Evolutionary conservation across 2,797 vertebrate species (phyloP), one percentile per base, ranked within the genome.

Genomic region (Lepus townsendii): DNA sequence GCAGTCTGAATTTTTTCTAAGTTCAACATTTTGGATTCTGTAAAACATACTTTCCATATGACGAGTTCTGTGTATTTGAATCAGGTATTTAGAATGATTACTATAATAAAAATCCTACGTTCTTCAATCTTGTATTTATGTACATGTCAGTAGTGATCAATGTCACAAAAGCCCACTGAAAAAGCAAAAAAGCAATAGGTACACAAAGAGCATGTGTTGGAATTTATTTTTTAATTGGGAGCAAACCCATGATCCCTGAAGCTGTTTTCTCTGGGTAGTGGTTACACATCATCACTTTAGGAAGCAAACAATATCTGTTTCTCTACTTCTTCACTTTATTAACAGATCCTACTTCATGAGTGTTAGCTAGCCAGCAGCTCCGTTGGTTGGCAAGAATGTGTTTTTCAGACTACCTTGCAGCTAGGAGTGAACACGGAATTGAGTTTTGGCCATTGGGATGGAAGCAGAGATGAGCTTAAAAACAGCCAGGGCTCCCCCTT

Each of bases 1-100:
- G 32, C 8, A 65, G 19, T 60, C 69, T 87, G 24, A 73, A 78
- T 86, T 90, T 90, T 60, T 62, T 57, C 47, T 86, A 82, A 91
- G 4, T 94, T 92, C 57, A 63, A n/a, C 75, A 63, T 22, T 90
- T 91, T 66, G 14, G 11, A 38, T 82, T 89, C 38, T 87, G 14
- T 16, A 82, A 73, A 78, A 66, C 52, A 47, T 27, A 79, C 26
- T 76, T 26, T 73, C 20, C 17, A 13, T 14, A 72, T 82, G 27
- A 62, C 50, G 26, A 71, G 2, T 86, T 90, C 35, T 90, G 1
- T 52, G 5, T 66, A 78, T 79, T 75, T 83, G 22, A 88, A 54
- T 92, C 60, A 90, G 1, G n/a, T 87, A 69, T 27, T 87, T 90
- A 83, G 65, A 83, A 62, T 69, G 68, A 72, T 22, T 71, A 30